These are phyloP conservation scores for Cyphomyrmex costatus DNA, from an alignment of 1,140 invertebrate species.

Conservation along the genomic window DNA sequence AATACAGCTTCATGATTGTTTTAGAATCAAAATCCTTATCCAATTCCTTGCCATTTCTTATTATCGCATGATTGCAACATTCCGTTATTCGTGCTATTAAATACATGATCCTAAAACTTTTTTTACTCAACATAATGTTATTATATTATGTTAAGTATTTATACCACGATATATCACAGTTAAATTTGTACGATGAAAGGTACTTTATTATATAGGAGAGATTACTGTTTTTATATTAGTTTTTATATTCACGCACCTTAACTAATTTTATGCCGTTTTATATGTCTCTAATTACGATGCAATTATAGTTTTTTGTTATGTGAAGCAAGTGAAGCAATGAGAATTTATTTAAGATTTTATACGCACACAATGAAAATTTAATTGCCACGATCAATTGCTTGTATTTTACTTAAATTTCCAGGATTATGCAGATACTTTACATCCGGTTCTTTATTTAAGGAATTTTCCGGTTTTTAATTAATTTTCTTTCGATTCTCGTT, in stretches of 20 bases:
- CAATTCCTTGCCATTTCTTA: neutral
- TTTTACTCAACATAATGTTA: neutral
- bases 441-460: neutral
- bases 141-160: neutral
- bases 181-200: neutral
- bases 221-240: constrained; percentile 12
- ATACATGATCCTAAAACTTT: neutral
- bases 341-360: constrained; percentile 5
- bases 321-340: neutral
- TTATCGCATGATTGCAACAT: neutral
- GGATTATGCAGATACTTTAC: neutral
- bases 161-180: neutral
- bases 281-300: neutral
- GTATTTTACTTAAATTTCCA: neutral
- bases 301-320: constrained; percentile 1
- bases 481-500: constrained; percentile 57
- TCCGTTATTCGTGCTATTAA: neutral
- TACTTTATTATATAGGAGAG: neutral
- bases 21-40: neutral
- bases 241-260: neutral
- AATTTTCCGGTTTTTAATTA: constrained; percentile 38
- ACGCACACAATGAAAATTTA: neutral
- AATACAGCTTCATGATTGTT: constrained; percentile 6
- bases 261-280: neutral
- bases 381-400: neutral